Base-by-base conservation (phyloP, 2,797 vertebrate species). In the Phalloptychus januarius region DNA sequence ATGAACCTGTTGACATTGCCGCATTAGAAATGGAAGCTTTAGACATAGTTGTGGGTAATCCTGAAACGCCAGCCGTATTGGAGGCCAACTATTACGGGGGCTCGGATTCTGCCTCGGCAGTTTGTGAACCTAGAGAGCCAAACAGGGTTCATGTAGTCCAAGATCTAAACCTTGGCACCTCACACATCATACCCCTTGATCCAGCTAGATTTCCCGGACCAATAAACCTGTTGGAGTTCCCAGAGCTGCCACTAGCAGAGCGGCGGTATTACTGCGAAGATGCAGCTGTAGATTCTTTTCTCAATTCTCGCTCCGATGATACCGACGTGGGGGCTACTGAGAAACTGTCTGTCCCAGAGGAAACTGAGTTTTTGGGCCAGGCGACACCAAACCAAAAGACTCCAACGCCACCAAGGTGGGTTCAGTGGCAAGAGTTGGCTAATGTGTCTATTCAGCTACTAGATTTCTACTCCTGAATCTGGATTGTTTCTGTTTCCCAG, bases 11-110 rank as follows among this genome's bases (percentile, higher is more conserved):
- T 33, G 89, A 93, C 84, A 77, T 95, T 36, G 76, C 80, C 20
- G 71, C 87, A 0, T 78, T 93, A 7, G 93, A 94, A 45, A 42
- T 91, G 44, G 90, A 93, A 80, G 74, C 86, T 16, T 71, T 89
- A 33, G 84, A 88, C 73, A 74, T 92, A 7, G 71, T 79, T 79
- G 40, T 75, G 80, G 15, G 46, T 75, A 78, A 87, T 16, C 12
- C 78, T 85, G 79, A 74, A 42, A 70, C 54, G 13, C 75, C 81
- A 16, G 33, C 67, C 3, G 70, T 82, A 67, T 48, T 44, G 2
- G 28, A 78, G 31, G 18, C 52, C 23, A 12, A 74, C 0, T 75
- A 81, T 31, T 82, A 82, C 56, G 79, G 77, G 72, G 63, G 69
- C 58, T 67, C 76, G 12, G 83, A 74, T 25, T 45, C 76, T 20